Base-by-base conservation (phyloP, 2,888 invertebrate genomes). In the Thymelicus sylvestris region DNA sequence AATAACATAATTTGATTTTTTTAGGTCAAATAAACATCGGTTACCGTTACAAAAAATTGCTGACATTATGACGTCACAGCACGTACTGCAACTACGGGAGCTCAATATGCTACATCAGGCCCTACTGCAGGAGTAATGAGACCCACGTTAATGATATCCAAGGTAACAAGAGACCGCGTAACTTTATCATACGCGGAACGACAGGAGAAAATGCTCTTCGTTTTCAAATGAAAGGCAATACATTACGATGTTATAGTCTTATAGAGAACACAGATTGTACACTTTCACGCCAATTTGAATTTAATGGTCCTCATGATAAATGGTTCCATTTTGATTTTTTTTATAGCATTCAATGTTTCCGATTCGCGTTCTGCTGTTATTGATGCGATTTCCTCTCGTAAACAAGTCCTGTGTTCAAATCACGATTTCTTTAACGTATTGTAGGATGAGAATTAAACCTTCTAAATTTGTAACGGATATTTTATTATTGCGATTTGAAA, bases 151-250 rank as follows among this genome's bases (percentile, higher is more conserved):
- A 88, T 86, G 83, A 86, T 87, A 89, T 86, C 86, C 79, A 78
- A 78, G 76, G 86, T 88, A 90, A 90, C 85, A 83, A 86, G 87
- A 90, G 83, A 81, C 83, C 79, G 77, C 83, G 89, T 87, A 89
- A 90, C 87, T 88, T 86, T 88, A 90, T 89, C 89, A 89, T 87
- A 88, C 79, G 86, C 84, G 83, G 83, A 83, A 83, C 83, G 86
- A 83, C 84, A 78, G 81, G 89, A 88, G 90, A 91, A 90, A 92
- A 78, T 80, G 79, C 82, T 85, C 86, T 86, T 86, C 84, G 82
- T 86, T 87, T 85, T 83, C 88, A 84, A 89, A 90, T 85, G 90
- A 89, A 89, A 91, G 88, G 84, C 81, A 86, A 89, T 87, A 87
- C 84, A 82, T 87, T 82, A 85, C 78, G 75, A 79, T 82, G 77